Conservation (phyloP, 2,797 vertebrate genomes). For the Spea hammondii region DNA sequence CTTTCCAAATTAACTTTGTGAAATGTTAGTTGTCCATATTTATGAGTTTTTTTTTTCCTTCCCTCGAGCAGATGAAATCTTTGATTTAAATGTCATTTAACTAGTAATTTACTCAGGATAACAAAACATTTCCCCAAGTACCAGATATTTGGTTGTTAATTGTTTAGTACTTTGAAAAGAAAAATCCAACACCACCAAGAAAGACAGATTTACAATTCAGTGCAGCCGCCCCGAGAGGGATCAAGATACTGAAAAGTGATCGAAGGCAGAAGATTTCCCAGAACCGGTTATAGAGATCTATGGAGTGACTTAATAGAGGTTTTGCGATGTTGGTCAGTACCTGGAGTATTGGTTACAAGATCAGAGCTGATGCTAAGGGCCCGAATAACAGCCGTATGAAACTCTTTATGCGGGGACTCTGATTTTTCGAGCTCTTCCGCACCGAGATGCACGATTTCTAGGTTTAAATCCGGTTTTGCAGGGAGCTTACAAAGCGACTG, state of each 20-base stretch:
- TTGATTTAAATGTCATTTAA: too few relatives aligned
- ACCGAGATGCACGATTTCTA: constrained; percentile 45
- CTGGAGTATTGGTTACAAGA: constrained; percentile 69
- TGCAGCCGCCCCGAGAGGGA: neutral
- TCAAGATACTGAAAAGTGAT: neutral
- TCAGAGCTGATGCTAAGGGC: constrained; percentile 70
- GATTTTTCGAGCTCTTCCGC: constrained; percentile 55
- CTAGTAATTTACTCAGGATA: too few relatives aligned
- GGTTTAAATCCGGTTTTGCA: constrained; percentile 58
- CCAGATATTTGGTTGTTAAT: too few relatives aligned
- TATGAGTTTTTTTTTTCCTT: too few relatives aligned
- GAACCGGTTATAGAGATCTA: neutral
- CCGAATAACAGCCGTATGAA: constrained; percentile 75
- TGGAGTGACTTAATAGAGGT: neutral
- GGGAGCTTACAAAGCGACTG: constrained; percentile 40
- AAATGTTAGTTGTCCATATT: too few relatives aligned
- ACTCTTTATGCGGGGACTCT: constrained; percentile 75
- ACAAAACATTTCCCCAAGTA: too few relatives aligned
- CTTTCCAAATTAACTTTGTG: too few relatives aligned
- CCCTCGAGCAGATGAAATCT: too few relatives aligned
- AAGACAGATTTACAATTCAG: neutral
- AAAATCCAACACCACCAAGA: neutral
- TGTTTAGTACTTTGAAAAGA: too few relatives aligned
- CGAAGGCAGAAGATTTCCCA: neutral
- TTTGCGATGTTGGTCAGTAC: constrained; percentile 61